Evolutionary conservation across 2,888 invertebrate species (phyloP).

Genomic region (Erebia epiphron): DNA sequence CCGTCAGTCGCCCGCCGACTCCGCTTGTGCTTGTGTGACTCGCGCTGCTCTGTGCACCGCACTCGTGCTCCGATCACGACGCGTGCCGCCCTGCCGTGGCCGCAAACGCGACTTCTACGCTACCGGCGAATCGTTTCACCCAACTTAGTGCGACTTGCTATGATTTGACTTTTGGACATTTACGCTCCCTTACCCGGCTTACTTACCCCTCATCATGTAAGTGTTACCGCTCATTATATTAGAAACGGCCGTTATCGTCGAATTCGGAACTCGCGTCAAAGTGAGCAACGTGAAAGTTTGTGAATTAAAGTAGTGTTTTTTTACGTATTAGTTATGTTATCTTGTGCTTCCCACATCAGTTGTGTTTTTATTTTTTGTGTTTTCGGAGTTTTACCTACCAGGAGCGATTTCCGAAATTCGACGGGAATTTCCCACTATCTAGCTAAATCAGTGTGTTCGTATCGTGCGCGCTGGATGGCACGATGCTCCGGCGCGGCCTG

Average conservation of each 20-base stretch:
- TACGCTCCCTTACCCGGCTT: conserved; percentile 79
- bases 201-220: conserved; percentile 82
- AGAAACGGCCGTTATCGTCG: conserved; percentile 68
- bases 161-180: conserved; percentile 79
- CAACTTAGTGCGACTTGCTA: conserved; percentile 79
- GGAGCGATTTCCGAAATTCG: conserved; percentile 77
- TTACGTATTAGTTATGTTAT: conserved; percentile 29
- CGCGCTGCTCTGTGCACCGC: conserved; percentile 82
- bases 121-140: conserved; percentile 81
- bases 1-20: conserved; percentile 85
- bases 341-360: conserved; percentile 30
- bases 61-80: conserved; percentile 82
- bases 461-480: conserved; percentile 46
- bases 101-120: conserved; percentile 84
- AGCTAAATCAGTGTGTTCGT: conserved; percentile 61
- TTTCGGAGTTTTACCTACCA: conserved; percentile 56
- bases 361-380: conserved; percentile 52
- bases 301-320: conserved; percentile 68
- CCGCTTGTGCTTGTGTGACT: conserved; percentile 82
- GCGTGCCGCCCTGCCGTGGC: conserved; percentile 82
- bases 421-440: conserved; percentile 66
- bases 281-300: conserved; percentile 75
- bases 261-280: conserved; percentile 78
- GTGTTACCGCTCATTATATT: conserved; percentile 78
- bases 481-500: conserved; percentile 55